Base-by-base conservation (phyloP, 2,113 vertebrate species). In the Ochotona princeps region DNA sequence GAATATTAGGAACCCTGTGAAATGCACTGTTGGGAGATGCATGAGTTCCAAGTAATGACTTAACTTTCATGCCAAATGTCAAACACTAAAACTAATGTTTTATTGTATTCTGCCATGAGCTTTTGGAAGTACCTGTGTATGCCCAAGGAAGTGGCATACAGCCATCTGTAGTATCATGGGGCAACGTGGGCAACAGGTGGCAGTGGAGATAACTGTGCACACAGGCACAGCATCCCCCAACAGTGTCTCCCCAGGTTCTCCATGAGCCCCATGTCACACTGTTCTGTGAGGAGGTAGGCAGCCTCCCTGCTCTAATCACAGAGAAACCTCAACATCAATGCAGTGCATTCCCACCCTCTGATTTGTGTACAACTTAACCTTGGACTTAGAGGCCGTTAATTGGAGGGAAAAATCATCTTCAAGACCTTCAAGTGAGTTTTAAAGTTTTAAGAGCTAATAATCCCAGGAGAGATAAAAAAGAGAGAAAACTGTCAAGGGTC, bases 231-330 rank as follows among this genome's bases (percentile, higher is more conserved):
- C 73, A 30, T 10, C 2, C 7, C 54, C 80, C 23, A n/a, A 49
- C 7, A 76, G 49, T 54, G 15, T 17, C 28, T 23, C 23, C 20
- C 35, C 21, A 38, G 35, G 25, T 44, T 25, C 44, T 17, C 25
- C 23, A 23, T 17, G 30, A 83, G n/a, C 28, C 35, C 60, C n/a
- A 3, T 38, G n/a, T 47, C n/a, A 47, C 26, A 49, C n/a, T 57
- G 49, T 1, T 38, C 32, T 3, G 23, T 0, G 5, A 49, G 74
- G 69, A 67, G n/a, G 17, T 0, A 0, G 32, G 30, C 3, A 8
- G 61, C 26, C 25, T 66, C 61, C n/a, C 60, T 23, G 47, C 5
- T 44, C 38, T 20, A 51, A 35, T 47, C 18, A 0, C 61, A 76
- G 60, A 54, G 49, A 76, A 70, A 12, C 32, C 26, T 63, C 18